Base-by-base conservation (phyloP, 2,888 invertebrate species). In the Copidosoma aretas region DNA sequence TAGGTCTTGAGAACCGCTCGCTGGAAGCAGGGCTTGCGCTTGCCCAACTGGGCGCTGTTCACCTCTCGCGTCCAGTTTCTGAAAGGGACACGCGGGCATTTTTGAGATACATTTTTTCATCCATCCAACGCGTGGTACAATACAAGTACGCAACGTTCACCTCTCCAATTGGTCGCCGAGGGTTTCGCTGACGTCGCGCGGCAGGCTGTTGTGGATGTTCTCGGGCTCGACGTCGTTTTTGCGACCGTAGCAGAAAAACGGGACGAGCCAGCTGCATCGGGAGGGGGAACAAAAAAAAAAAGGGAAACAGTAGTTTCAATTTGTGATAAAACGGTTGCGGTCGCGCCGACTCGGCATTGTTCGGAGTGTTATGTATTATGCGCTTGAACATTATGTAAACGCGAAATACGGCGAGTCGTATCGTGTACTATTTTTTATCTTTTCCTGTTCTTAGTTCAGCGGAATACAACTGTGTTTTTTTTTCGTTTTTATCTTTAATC, bases 211-310 rank as follows among this genome's bases (percentile, higher is more conserved):
- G 84, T 89, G 91, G 39, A 93, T 82, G 77, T 92, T 90, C 75
- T 90, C 88, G 17, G 88, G 78, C 70, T 89, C 88, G 64, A 92
- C 83, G 65, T 90, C 89, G 71, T 88, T 84, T 74, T 86, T 86
- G 75, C 86, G 88, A 54, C 92, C 91, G 78, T 87, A 87, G 77
- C 86, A 86, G 77, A 91, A 90, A 72, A 89, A 85, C 43, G 87
- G 87, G 73, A 89, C 86, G 60, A 90, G 85, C 91, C 91, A 92
- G 86, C 92, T 92, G 67, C 10, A 67, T n/a, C n/a, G n/a, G n/a
- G n/a, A n/a, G n/a, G 15, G 60, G 12, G 41, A 52, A 43, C 8
- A 15, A 17, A 52, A 59, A 10, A 43, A 15, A n/a, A 41, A 41
- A n/a, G n/a, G n/a, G n/a, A n/a, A n/a, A n/a, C n/a, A n/a, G n/a